Base-by-base conservation (phyloP, 2,888 invertebrate species). In the Patella pellucida region DNA sequence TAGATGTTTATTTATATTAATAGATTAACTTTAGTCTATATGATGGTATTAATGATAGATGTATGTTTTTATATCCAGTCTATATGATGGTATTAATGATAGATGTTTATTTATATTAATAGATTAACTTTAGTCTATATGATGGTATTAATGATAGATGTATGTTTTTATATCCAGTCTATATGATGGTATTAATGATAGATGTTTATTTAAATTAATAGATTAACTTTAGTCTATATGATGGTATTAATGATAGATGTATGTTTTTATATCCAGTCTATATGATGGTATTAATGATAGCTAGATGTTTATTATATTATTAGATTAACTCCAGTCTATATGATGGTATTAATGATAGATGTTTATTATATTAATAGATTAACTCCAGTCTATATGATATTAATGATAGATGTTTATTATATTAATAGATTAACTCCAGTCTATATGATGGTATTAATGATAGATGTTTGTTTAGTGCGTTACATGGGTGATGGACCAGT, bases 371-470 rank as follows among this genome's bases (percentile, higher is more conserved):
- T n/a, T n/a, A n/a, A n/a, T n/a, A n/a, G n/a, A n/a, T n/a, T n/a
- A n/a, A n/a, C n/a, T 1, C 90, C 91, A 0, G 76, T 88, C 11
- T 87, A 90, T 83, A 87, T 90, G 87, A 81, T 89, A 31, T 31
- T 31, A 4, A 31, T 5, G 5, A 31, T 31, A 31, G 31, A 31
- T 73, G 69, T 56, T 12, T 23, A 52, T 51, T 62, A 12, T 52
- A 2, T 1, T 50, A 52, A 19, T 72, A 77, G 77, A 69, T 70
- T 77, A 69, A 77, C 77, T 51, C 77, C 77, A 14, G 72, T 75
- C 23, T 75, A 75, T 54, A 75, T 77, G 77, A 67, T 77, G 68
- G 56, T 77, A 62, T 41, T 77, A 51, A 54, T 77, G 41, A 27
- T 72, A 12, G 74, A 77, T 54, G 23, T 77, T 11, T 23, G 54